These are phyloP conservation scores for Cyclophora albipunctata DNA, from an alignment of 2,888 invertebrate genomes.

Conservation along the genomic window DNA sequence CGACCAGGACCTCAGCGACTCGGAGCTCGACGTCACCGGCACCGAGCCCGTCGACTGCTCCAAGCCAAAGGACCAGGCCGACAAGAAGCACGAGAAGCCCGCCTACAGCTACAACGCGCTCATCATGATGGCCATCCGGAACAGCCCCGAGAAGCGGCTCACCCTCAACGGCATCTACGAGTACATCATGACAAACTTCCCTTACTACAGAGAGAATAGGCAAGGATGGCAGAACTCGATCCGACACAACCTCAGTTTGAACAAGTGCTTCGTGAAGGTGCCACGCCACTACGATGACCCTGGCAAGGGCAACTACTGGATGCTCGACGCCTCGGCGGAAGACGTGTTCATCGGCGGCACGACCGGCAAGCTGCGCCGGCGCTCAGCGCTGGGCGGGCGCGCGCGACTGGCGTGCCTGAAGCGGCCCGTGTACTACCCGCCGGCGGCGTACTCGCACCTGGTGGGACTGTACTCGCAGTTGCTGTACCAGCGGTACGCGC, in stretches of 20 bases:
- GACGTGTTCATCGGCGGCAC: conserved; percentile 99
- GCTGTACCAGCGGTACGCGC: conserved; percentile 81
- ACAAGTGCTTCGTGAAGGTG: conserved; percentile 99
- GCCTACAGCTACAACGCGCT: conserved; percentile 99
- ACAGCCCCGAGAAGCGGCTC: conserved; percentile 93
- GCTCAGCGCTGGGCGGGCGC: conserved; percentile 92
- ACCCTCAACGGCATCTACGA: conserved; percentile 98
- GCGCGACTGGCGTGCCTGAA: conserved; percentile 93
- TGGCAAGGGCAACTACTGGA: conserved; percentile 99
- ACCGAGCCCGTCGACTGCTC: conserved; percentile 84
- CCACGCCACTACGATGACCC: conserved; percentile 99
- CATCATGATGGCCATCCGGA: conserved; percentile 99
- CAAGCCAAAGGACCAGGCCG: conserved; percentile 60
- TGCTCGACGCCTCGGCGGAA: conserved; percentile 98
- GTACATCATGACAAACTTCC: conserved; percentile 98
- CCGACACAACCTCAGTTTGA: conserved; percentile 96
- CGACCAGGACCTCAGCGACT: conserved; percentile 74
- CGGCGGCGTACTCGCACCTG: conserved; percentile 73
- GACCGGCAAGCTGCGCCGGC: conserved; percentile 92
- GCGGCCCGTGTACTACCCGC: conserved; percentile 79
- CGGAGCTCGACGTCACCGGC: conserved; percentile 85
- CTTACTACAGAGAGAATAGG: conserved; percentile 97
- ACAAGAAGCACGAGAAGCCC: conserved; percentile 91
- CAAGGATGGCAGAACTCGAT: conserved; percentile 99
- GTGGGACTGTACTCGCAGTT: conserved; percentile 77